A percentile compares a stretch with the other conserved stretches of the same genome.
Conservation (phyloP, 2,113 vertebrate genomes). For the Oryzias woworae region DNA sequence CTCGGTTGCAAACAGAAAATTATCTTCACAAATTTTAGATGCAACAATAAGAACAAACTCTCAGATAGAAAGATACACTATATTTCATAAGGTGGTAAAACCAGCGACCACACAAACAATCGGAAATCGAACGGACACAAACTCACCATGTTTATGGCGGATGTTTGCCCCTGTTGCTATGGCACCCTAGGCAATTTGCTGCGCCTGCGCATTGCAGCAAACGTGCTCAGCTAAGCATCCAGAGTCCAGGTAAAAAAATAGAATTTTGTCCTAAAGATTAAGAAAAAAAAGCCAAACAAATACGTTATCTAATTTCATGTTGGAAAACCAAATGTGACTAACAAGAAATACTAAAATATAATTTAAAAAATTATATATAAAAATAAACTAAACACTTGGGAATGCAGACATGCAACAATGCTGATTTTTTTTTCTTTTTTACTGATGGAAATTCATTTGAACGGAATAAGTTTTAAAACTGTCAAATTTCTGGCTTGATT, state of each 20-base stretch:
- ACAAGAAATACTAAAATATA: no score
- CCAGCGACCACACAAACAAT: accelerated
- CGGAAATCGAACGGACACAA: not conserved
- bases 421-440: no score
- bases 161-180: slow-evolving; percentile 59
- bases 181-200: slow-evolving; percentile 15
- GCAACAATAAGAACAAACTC: not conserved
- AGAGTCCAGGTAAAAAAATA: not conserved
- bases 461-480: no score
- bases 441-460: no score
- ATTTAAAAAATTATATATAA: no score
- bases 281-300: no score
- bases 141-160: slow-evolving; percentile 56
- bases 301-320: no score
- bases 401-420: no score
- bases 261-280: no score
- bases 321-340: no score
- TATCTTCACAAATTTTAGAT: not conserved
- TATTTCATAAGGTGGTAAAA: not conserved
- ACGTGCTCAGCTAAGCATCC: not conserved
- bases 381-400: no score
- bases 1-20: slow-evolving; percentile 37
- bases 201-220: slow-evolving; percentile 49
- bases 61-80: accelerated
- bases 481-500: no score